Evolutionary conservation across 2,888 invertebrate species (phyloP).

Genomic region (Drosophila pseudotakahashii): DNA sequence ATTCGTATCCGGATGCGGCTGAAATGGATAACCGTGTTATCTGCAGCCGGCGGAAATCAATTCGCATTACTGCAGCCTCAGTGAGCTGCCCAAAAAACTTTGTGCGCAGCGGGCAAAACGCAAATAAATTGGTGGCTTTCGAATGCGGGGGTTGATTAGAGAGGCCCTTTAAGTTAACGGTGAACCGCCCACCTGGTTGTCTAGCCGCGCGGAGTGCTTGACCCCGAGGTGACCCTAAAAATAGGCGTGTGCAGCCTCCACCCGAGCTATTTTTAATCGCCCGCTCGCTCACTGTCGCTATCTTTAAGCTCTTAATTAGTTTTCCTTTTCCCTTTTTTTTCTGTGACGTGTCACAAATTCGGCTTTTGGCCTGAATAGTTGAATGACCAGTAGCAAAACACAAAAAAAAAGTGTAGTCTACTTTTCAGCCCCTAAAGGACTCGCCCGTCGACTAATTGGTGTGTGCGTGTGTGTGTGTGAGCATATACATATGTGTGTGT

Average conservation of each 20-base stretch:
- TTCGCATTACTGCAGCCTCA: slow-evolving; percentile 79
- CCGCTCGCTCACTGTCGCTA: slow-evolving; percentile 31
- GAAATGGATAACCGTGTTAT: slow-evolving; percentile 17
- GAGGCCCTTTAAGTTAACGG: neutral
- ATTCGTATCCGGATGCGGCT: slow-evolving; percentile 35
- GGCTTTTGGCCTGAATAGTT: slow-evolving; percentile 24
- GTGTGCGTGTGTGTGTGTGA: slow-evolving; percentile 11
- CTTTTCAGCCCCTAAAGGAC: slow-evolving; percentile 58
- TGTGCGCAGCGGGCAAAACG: slow-evolving; percentile 44
- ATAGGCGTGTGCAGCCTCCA: slow-evolving; percentile 42
- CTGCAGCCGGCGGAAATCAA: slow-evolving; percentile 69
- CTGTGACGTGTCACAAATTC: slow-evolving; percentile 45
- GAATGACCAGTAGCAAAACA: slow-evolving; percentile 26
- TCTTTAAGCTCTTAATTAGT: slow-evolving; percentile 49
- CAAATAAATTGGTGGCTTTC: slow-evolving; percentile 68
- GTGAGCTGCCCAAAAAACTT: slow-evolving; percentile 56
- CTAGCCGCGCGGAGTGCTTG: slow-evolving; percentile 42
- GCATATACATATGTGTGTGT: slow-evolving; percentile 12
- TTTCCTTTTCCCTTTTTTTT: slow-evolving; percentile 1
- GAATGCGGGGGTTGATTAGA: slow-evolving; percentile 33
- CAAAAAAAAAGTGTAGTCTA: slow-evolving; percentile 39
- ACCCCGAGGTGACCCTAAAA: slow-evolving; percentile 41
- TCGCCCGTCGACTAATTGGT: slow-evolving; percentile 70
- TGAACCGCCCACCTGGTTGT: slow-evolving; percentile 2
- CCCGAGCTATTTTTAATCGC: slow-evolving; percentile 55